These are phyloP conservation scores for Hirundo rustica DNA, from an alignment of 2,797 vertebrate genomes.

Conservation along the genomic window DNA sequence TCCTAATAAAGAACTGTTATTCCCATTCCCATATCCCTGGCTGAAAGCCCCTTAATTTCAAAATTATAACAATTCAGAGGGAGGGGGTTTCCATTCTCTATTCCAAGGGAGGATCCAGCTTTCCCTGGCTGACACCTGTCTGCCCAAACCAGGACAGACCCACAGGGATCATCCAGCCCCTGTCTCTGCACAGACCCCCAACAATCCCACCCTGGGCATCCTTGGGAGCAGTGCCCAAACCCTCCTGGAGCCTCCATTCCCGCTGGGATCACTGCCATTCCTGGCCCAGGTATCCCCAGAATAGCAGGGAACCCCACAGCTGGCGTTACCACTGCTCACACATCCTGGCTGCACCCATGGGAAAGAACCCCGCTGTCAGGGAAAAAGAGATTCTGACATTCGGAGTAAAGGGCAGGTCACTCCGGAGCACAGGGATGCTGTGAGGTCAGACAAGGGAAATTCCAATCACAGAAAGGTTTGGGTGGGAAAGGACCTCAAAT, in stretches of 20 bases:
- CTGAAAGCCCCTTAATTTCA: too few relatives aligned
- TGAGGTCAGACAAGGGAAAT: not conserved
- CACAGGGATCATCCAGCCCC: not conserved
- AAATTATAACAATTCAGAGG: too few relatives aligned
- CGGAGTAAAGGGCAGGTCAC: not conserved
- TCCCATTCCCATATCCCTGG: too few relatives aligned
- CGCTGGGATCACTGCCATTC: not conserved
- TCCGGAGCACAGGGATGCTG: not conserved
- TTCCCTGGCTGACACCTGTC: too few relatives aligned
- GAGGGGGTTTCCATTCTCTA: too few relatives aligned
- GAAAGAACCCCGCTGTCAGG: rapidly evolving
- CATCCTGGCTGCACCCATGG: not conserved
- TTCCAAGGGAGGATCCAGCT: too few relatives aligned
- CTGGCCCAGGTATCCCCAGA: too few relatives aligned
- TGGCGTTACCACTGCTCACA: rapidly evolving
- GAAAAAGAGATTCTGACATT: not conserved
- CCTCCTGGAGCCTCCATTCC: not conserved
- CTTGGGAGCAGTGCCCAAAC: not conserved
- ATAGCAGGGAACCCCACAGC: rapidly evolving
- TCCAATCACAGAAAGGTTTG: not conserved
- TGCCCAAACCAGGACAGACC: too few relatives aligned
- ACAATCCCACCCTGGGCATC: not conserved
- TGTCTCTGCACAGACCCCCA: not conserved
- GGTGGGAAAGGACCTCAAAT: rapidly evolving
- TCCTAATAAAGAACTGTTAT: too few relatives aligned